A percentile compares a stretch with the other conserved stretches of the same genome.
These are phyloP conservation scores for Saturnia pavonia DNA, from an alignment of 2,888 invertebrate genomes.

Conservation along the genomic window DNA sequence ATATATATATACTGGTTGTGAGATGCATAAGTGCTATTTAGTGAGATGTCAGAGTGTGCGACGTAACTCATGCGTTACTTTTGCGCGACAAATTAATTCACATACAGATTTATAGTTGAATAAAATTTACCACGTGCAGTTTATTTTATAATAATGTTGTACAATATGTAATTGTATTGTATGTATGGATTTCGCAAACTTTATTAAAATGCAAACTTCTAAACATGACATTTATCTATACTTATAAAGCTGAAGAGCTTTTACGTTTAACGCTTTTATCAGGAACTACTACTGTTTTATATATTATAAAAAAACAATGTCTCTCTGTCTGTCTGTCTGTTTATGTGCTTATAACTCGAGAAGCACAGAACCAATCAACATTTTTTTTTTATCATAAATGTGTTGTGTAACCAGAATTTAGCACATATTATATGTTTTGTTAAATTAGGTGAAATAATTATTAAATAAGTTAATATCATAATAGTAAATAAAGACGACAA, in stretches of 20 bases:
- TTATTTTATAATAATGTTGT: background rate
- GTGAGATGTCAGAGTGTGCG: conserved; percentile 72
- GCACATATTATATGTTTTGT: too few relatives aligned
- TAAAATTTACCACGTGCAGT: conserved; percentile 41
- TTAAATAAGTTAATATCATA: too few relatives aligned
- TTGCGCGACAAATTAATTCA: conserved; percentile 74
- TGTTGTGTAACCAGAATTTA: too few relatives aligned
- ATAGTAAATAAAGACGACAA: too few relatives aligned
- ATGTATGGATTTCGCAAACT: background rate
- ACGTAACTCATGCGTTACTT: conserved; percentile 77
- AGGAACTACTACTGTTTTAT: too few relatives aligned
- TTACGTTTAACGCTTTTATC: too few relatives aligned
- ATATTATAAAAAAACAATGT: too few relatives aligned
- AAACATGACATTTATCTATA: background rate
- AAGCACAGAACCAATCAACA: too few relatives aligned
- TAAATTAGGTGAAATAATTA: too few relatives aligned
- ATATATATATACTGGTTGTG: conserved; percentile 31
- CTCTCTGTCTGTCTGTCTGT: too few relatives aligned
- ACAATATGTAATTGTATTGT: background rate
- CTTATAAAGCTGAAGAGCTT: background rate
- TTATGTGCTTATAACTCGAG: too few relatives aligned
- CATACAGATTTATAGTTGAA: conserved; percentile 64
- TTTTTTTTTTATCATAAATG: too few relatives aligned
- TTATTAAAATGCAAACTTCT: background rate
- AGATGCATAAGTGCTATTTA: conserved; percentile 73